Conservation (phyloP, 1,140 invertebrate genomes). For the Calosoma granatense region DNA sequence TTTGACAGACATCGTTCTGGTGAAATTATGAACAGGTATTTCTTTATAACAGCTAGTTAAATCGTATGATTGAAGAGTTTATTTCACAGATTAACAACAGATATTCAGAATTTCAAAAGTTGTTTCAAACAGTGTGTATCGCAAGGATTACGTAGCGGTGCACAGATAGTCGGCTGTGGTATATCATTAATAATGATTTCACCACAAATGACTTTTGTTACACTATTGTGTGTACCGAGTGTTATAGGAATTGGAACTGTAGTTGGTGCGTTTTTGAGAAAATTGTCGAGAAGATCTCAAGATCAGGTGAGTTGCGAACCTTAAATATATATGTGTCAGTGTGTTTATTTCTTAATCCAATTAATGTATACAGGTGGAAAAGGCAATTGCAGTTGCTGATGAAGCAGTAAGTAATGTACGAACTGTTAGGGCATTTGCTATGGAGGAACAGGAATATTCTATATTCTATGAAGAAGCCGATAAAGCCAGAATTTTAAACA, state of each 20-base stretch:
- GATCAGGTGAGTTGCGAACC: constrained; percentile 54
- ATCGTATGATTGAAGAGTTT: constrained; percentile 13
- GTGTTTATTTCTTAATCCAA: too few relatives aligned
- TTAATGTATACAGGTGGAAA: constrained; percentile 50
- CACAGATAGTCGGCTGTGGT: constrained; percentile 75
- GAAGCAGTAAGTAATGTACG: constrained; percentile 88
- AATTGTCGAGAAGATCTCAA: constrained; percentile 65
- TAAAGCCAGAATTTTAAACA: constrained; percentile 57
- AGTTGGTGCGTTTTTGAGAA: constrained; percentile 61
- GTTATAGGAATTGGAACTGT: constrained; percentile 68
- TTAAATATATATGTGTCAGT: background rate
- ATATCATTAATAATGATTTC: constrained; percentile 73
- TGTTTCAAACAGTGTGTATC: constrained; percentile 87
- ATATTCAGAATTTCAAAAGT: constrained; percentile 96
- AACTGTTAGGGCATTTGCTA: constrained; percentile 86
- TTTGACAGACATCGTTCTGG: constrained; percentile 86
- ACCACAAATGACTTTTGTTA: constrained; percentile 74
- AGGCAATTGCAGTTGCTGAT: constrained; percentile 77
- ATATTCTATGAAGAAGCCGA: constrained; percentile 67
- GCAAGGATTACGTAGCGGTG: constrained; percentile 72
- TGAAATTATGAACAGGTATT: constrained; percentile 80
- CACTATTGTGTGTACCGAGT: constrained; percentile 70
- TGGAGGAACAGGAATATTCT: constrained; percentile 73
- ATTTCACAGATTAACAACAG: constrained; percentile 67
- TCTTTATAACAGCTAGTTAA: background rate